Percentiles rank a stretch among this genome's conserved stretches.
Evolutionary conservation across 2,797 vertebrate genomes (phyloP).

Genomic region (Aldrovandia affinis): DNA sequence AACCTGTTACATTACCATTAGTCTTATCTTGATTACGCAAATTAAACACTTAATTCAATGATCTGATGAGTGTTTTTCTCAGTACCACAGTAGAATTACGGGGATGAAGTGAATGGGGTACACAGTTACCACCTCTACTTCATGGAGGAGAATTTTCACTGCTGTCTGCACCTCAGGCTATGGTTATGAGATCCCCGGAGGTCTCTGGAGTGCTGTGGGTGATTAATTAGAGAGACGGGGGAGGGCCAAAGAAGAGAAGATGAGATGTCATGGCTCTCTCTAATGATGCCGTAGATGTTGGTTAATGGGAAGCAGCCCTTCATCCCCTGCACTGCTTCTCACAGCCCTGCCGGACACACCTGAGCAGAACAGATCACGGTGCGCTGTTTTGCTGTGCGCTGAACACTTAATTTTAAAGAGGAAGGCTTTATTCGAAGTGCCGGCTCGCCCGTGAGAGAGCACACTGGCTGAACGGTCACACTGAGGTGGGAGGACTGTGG

Average conservation of each 20-base stretch:
- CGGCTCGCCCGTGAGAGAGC: neutral
- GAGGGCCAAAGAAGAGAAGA: neutral
- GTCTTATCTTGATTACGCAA: neutral
- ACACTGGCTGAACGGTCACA: neutral
- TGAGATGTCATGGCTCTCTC: slow-evolving; percentile 22
- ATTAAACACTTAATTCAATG: neutral
- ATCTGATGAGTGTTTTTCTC: slow-evolving; percentile 1
- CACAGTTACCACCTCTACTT: neutral
- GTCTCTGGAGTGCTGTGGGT: slow-evolving; percentile 18
- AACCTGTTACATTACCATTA: neutral
- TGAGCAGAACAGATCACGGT: neutral
- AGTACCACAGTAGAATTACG: neutral
- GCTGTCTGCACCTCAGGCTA: neutral
- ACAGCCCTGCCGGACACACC: slow-evolving; percentile 9
- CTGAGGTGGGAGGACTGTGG: neutral
- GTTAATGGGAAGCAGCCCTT: neutral
- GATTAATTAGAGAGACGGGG: slow-evolving; percentile 19
- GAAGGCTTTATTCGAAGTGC: too few relatives aligned
- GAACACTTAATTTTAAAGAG: neutral
- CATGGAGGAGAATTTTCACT: slow-evolving; percentile 4
- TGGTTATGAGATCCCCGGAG: slow-evolving; percentile 10
- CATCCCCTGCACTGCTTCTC: neutral
- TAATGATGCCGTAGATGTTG: slow-evolving; percentile 27
- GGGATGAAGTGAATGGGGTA: neutral
- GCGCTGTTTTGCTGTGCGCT: neutral